phyloP scores from a whole-genome alignment of 2,888 invertebrate species.

The Isoperla grammatica region DNA sequence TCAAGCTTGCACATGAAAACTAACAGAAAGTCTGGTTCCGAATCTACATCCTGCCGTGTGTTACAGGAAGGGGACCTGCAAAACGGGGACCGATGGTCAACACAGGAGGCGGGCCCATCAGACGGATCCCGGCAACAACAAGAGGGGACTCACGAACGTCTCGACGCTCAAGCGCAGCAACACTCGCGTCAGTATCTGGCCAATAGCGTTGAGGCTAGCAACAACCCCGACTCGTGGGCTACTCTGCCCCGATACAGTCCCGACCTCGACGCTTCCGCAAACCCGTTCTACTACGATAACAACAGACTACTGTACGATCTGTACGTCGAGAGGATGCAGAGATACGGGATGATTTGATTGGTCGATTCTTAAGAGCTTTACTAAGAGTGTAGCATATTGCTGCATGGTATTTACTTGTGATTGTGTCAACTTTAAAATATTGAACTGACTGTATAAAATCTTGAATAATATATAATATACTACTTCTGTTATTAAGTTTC shows the following conservation, averaged over 20 bases:
- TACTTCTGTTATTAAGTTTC: too few species aligned
- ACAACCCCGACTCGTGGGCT: conserved; percentile 16
- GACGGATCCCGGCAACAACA: too few species aligned
- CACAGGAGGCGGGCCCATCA: too few species aligned
- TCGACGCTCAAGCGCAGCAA: background rate
- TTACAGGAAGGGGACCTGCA: background rate
- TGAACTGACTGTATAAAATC: too few species aligned
- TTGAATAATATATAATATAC: too few species aligned
- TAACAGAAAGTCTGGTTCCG: background rate
- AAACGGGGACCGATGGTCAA: too few species aligned
- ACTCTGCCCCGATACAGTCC: conserved; percentile 56
- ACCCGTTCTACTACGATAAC: conserved; percentile 78
- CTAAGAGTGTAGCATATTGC: too few species aligned
- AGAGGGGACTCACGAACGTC: background rate
- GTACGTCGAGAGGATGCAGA: conserved; percentile 72
- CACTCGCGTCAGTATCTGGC: background rate
- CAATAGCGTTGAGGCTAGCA: background rate
- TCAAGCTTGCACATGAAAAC: background rate
- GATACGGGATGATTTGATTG: conserved; percentile 39
- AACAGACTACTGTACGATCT: conserved; percentile 83
- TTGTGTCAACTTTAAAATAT: too few species aligned
- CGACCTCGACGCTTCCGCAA: conserved; percentile 67
- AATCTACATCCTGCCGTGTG: background rate
- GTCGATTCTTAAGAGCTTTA: too few species aligned
- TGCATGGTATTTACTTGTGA: too few species aligned